Conservation (phyloP, 1,140 invertebrate genomes). For the Zelostemma sp. region DNA sequence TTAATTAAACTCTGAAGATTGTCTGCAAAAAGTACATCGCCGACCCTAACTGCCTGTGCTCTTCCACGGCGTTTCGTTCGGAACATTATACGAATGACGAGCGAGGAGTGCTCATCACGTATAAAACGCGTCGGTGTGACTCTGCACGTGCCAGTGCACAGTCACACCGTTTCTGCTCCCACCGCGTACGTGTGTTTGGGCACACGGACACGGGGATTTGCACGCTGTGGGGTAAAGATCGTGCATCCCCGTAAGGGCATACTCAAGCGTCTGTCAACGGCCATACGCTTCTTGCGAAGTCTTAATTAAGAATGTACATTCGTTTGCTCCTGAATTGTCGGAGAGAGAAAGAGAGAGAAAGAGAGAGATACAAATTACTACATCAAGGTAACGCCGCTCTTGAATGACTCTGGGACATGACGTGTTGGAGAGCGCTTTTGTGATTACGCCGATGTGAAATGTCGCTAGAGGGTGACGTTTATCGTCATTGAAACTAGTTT, state of each 20-base stretch:
- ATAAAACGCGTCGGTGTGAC: neutral
- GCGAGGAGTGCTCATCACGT: neutral
- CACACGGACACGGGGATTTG: neutral
- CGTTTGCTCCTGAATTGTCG: slow-evolving; percentile 16
- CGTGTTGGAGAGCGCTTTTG: no score
- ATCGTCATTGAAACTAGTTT: no score
- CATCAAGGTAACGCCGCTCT: neutral
- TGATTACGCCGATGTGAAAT: no score
- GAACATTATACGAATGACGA: slow-evolving; percentile 4
- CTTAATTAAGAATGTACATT: slow-evolving; percentile 47
- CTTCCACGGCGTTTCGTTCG: slow-evolving; percentile 16
- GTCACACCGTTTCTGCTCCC: slow-evolving; percentile 4
- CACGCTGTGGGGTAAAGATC: slow-evolving; percentile 8
- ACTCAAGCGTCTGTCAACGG: slow-evolving; percentile 29
- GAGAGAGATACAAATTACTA: slow-evolving; percentile 39
- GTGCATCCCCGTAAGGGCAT: slow-evolving; percentile 6
- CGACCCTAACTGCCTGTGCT: slow-evolving; percentile 25
- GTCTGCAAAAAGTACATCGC: slow-evolving; percentile 68
- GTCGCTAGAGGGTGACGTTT: no score
- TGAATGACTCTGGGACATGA: neutral
- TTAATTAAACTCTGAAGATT: slow-evolving; percentile 71
- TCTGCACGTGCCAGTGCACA: slow-evolving; percentile 7
- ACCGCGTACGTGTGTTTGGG: slow-evolving; percentile 13
- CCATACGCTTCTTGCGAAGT: slow-evolving; percentile 38
- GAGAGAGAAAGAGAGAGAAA: no score